Evolutionary conservation across 2,888 invertebrate species (phyloP).

Genomic region (Cotesia congregata): DNA sequence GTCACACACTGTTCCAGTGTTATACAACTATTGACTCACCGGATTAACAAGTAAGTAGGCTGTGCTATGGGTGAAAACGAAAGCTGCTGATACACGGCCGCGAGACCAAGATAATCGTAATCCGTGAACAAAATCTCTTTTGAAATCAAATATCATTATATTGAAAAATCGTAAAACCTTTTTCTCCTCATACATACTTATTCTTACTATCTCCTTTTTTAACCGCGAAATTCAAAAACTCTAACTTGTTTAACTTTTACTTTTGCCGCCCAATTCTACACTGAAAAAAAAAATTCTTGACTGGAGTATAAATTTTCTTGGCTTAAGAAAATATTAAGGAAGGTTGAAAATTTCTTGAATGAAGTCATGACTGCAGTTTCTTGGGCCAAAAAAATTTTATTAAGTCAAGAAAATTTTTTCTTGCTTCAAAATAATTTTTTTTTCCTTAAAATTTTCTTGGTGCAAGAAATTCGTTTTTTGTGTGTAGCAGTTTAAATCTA

Average conservation of each 20-base stretch:
- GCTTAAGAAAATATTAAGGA: no score
- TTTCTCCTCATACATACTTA: no score
- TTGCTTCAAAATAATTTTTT: no score
- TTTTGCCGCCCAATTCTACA: neutral
- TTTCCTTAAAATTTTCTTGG: no score
- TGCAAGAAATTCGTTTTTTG: no score
- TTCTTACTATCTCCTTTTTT: neutral
- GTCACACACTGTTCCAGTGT: slow-evolving; percentile 65
- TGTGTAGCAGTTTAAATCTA: neutral
- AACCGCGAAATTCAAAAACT: neutral
- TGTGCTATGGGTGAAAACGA: slow-evolving; percentile 66
- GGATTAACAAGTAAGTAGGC: slow-evolving; percentile 70
- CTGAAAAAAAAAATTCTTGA: no score
- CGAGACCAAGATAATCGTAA: slow-evolving; percentile 22
- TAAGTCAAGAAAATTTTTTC: no score
- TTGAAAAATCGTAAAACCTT: neutral
- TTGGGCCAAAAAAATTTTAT: no score
- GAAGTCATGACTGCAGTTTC: no score
- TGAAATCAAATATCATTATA: slow-evolving; percentile 30
- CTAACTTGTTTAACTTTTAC: neutral
- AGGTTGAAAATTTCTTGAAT: no score
- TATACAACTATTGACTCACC: slow-evolving; percentile 71
- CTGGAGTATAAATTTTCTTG: no score
- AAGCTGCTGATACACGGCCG: slow-evolving; percentile 60
- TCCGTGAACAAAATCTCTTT: neutral